These are phyloP conservation scores for Chrysaora quinquecirrha DNA, from an alignment of 30 jellyfish, hydroid and myxozoan genomes.

Conservation along the genomic window DNA sequence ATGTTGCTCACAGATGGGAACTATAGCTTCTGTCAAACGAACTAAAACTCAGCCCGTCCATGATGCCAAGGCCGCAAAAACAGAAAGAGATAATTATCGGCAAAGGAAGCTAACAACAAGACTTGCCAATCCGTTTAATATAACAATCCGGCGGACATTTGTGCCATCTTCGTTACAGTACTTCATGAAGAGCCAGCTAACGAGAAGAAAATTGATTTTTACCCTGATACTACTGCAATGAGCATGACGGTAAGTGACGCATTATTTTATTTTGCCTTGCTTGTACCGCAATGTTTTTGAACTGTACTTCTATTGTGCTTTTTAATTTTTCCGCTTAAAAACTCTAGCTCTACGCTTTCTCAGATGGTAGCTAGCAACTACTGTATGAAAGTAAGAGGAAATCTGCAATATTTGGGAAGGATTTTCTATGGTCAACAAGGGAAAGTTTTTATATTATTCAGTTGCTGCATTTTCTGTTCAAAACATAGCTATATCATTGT, in stretches of 20 bases:
- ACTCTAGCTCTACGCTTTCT: not conserved
- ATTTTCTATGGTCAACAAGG: not conserved
- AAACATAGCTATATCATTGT: no score
- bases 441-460: no score
- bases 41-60: not conserved
- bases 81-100: not conserved
- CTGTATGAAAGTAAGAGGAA: not conserved
- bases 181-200: not conserved
- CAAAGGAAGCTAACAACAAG: not conserved
- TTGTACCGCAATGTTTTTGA: no score
- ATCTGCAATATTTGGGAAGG: not conserved
- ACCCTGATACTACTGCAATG: not conserved
- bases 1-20: not conserved
- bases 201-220: not conserved
- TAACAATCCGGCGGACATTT: not conserved
- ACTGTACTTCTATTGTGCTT: no score
- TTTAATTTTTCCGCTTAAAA: not conserved
- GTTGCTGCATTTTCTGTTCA: no score
- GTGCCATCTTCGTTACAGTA: not conserved
- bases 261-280: no score
- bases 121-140: not conserved
- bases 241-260: not conserved
- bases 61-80: not conserved
- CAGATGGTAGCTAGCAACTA: not conserved
- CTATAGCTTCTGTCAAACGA: not conserved